phyloP scores from a whole-genome alignment of 2,888 invertebrate genomes.

The Microctonus hyperodae region DNA sequence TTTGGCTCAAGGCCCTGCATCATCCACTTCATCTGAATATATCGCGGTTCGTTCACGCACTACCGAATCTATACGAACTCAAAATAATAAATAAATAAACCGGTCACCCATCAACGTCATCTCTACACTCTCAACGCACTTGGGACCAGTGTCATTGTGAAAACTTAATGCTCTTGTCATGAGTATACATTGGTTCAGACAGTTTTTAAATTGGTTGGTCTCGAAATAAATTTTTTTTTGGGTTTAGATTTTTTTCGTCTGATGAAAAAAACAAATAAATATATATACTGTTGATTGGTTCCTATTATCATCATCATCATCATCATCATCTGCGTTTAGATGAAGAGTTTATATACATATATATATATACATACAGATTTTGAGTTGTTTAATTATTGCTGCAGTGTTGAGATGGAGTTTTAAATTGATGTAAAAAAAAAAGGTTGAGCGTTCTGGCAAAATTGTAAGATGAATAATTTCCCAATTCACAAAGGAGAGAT shows the following conservation, averaged over 20 bases:
- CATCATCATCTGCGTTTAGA: too few relatives aligned
- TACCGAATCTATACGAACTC: not conserved
- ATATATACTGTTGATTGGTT: not conserved
- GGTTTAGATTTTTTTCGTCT: not conserved
- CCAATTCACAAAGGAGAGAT: not conserved
- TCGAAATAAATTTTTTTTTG: not conserved
- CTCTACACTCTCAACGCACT: not conserved
- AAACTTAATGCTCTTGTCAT: not conserved
- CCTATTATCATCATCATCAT: not conserved
- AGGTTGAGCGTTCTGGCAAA: too few relatives aligned
- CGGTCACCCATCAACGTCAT: conserved; percentile 9
- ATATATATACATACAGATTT: too few relatives aligned
- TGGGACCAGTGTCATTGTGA: not conserved
- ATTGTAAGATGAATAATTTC: too few relatives aligned
- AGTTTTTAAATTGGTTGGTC: conserved; percentile 14
- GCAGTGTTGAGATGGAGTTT: not conserved
- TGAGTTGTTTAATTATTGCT: too few relatives aligned
- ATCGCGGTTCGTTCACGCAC: not conserved
- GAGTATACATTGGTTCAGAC: conserved; percentile 1
- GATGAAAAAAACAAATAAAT: not conserved
- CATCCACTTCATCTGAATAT: conserved; percentile 11
- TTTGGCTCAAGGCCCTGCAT: conserved; percentile 43
- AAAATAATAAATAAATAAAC: conserved; percentile 2
- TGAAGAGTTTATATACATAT: too few relatives aligned
- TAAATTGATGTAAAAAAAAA: not conserved